These are phyloP conservation scores for Agelastica alni DNA, from an alignment of 2,888 invertebrate species.

Conservation along the genomic window DNA sequence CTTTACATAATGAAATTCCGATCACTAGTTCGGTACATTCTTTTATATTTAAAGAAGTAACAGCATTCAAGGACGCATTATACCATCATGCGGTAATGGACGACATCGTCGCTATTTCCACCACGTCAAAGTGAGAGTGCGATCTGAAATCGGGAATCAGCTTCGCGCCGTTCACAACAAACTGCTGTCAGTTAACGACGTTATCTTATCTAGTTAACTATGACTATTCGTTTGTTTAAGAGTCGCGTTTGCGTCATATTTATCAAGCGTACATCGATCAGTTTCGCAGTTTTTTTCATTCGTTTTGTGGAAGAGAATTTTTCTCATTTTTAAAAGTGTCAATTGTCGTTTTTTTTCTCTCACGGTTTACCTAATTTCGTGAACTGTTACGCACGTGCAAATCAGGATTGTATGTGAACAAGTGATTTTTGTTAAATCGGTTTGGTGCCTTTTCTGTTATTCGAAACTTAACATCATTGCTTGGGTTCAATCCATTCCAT, in stretches of 20 bases:
- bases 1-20: neutral
- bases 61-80: neutral
- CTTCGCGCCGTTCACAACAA: slow-evolving; percentile 7
- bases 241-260: slow-evolving; percentile 24
- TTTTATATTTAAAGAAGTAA: neutral
- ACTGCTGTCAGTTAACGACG: slow-evolving; percentile 25
- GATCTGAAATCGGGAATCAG: slow-evolving; percentile 5
- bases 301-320: too few relatives aligned
- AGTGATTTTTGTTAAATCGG: too few relatives aligned
- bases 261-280: neutral
- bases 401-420: too few relatives aligned
- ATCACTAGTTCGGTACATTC: neutral
- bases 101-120: slow-evolving; percentile 1
- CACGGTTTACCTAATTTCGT: too few relatives aligned
- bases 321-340: too few relatives aligned
- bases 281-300: neutral
- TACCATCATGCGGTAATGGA: neutral
- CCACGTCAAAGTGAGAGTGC: slow-evolving; percentile 19
- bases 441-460: too few relatives aligned
- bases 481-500: too few relatives aligned
- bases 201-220: slow-evolving; percentile 34
- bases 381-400: too few relatives aligned
- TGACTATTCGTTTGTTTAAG: slow-evolving; percentile 27
- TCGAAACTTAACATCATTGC: too few relatives aligned
- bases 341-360: too few relatives aligned